Conservation (phyloP, 2,888 invertebrate species). For the Melanostoma scalare region DNA sequence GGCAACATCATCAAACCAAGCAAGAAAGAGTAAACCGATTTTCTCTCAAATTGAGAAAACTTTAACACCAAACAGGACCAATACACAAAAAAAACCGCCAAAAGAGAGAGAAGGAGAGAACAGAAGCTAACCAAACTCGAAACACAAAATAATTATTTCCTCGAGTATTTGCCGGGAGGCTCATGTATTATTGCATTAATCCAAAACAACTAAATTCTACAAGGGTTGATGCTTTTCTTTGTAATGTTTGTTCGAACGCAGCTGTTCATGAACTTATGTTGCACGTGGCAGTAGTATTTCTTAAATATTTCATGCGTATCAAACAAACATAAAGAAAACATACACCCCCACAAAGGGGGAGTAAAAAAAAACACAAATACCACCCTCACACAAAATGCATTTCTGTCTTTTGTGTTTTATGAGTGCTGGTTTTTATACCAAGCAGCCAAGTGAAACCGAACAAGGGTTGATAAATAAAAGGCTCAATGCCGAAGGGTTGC, state of each 20-base stretch:
- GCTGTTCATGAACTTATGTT: constrained; percentile 48
- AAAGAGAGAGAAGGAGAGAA: neutral
- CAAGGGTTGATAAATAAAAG: constrained; percentile 38
- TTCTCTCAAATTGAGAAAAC: neutral
- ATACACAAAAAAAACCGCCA: neutral
- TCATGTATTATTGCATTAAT: constrained; percentile 13
- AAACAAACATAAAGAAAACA: constrained; percentile 6
- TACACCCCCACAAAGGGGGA: neutral
- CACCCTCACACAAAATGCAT: constrained; percentile 51
- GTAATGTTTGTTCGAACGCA: constrained; percentile 36
- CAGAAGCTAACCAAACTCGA: neutral
- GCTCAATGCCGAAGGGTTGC: constrained; percentile 12
- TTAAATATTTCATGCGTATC: constrained; percentile 54
- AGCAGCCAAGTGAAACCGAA: constrained; percentile 59
- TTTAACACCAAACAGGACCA: neutral
- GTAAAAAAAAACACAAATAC: constrained; percentile 1
- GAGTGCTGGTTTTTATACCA: constrained; percentile 52
- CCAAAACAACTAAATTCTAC: constrained; percentile 13
- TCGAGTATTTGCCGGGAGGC: constrained; percentile 12
- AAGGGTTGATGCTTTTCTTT: constrained; percentile 43
- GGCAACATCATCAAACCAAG: neutral
- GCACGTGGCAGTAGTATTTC: constrained; percentile 46
- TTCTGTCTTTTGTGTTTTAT: constrained; percentile 33
- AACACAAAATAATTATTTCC: constrained; percentile 3
- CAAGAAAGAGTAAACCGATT: neutral